These are phyloP conservation scores for Drosophila melanica DNA, from an alignment of 1,140 invertebrate species.

Conservation along the genomic window DNA sequence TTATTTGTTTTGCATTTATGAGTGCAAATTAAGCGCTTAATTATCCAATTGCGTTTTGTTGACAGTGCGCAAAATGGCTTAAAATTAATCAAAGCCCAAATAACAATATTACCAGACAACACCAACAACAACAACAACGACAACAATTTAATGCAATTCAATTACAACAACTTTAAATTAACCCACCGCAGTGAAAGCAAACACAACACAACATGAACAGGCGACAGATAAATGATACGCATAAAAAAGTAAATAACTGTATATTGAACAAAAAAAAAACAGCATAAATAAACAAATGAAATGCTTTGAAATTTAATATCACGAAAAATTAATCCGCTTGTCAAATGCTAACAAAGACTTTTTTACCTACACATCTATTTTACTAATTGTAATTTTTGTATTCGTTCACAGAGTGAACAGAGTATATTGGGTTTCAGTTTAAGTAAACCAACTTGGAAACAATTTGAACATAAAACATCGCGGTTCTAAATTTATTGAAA, in stretches of 20 bases:
- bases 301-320: conserved; percentile 40
- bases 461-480: too few relatives aligned
- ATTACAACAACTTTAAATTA: conserved; percentile 76
- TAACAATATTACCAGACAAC: conserved; percentile 37
- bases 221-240: conserved; percentile 3
- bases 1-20: conserved; percentile 8
- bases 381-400: conserved; percentile 2
- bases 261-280: conserved; percentile 4
- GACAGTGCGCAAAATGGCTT: conserved; percentile 38
- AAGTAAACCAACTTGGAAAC: too few relatives aligned
- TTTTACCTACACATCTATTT: conserved; percentile 9
- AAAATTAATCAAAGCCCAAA: not conserved
- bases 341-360: conserved; percentile 24
- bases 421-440: too few relatives aligned
- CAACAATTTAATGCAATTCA: conserved; percentile 57
- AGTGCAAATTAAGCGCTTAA: conserved; percentile 47
- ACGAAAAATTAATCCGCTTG: conserved; percentile 42
- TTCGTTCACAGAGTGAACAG: too few relatives aligned
- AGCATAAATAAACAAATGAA: conserved; percentile 32
- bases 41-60: conserved; percentile 56
- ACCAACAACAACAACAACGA: too few relatives aligned
- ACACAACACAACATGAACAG: not conserved
- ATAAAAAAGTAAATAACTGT: conserved; percentile 2
- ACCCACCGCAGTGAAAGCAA: conserved; percentile 64
- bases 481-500: too few relatives aligned